phyloP scores from a whole-genome alignment of 2,888 invertebrate genomes.

The Synergus japonicus region DNA sequence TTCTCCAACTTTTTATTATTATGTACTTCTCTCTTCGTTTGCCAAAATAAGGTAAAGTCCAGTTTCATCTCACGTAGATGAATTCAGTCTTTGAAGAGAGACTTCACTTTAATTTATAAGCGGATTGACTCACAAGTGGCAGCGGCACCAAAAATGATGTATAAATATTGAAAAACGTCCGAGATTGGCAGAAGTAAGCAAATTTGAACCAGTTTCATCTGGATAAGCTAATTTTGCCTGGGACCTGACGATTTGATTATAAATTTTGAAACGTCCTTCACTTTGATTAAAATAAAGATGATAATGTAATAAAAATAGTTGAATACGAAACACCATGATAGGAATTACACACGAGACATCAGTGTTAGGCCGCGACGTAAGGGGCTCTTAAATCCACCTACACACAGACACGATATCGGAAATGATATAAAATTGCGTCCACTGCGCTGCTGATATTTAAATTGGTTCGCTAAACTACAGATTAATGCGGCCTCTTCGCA shows the following conservation, averaged over 20 bases:
- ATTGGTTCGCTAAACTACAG: slow-evolving; percentile 77
- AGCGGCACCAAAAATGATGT: background rate
- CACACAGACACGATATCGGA: slow-evolving; percentile 75
- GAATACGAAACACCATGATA: slow-evolving; percentile 7
- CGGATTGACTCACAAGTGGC: background rate
- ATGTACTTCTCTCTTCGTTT: background rate
- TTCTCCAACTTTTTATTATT: slow-evolving; percentile 23
- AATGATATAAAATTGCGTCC: slow-evolving; percentile 78
- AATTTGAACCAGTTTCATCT: background rate
- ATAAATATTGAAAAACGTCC: background rate
- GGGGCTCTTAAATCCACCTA: slow-evolving; percentile 72
- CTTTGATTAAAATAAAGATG: slow-evolving; percentile 6
- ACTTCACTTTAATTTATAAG: background rate
- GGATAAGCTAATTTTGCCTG: background rate
- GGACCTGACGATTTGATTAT: background rate
- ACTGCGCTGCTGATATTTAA: slow-evolving; percentile 77
- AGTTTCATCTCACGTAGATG: background rate
- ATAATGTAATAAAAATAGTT: slow-evolving; percentile 2
- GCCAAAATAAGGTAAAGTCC: background rate
- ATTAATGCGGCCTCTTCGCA: slow-evolving; percentile 72
- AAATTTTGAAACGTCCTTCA: slow-evolving; percentile 16
- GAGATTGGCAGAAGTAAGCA: background rate
- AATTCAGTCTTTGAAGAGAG: background rate
- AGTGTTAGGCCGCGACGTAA: slow-evolving; percentile 59
- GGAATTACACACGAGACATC: slow-evolving; percentile 63